A percentile compares a stretch with the other conserved stretches of the same genome.
Evolutionary conservation across 2,113 vertebrate genomes (phyloP).

Genomic region (Brachionichthys hirsutus): DNA sequence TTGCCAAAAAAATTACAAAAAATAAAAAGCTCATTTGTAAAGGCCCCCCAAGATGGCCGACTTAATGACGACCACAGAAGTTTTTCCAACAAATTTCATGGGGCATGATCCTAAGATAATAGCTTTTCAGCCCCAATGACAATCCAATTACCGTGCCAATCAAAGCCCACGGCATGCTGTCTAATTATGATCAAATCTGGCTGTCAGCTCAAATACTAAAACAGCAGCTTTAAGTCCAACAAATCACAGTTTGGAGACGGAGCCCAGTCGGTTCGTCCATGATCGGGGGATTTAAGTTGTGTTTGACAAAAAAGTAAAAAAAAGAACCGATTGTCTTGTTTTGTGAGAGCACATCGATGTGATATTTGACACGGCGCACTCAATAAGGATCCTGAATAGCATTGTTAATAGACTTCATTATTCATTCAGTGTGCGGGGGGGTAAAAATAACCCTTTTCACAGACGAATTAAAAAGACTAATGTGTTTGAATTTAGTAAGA

Average conservation of each 20-base stretch:
- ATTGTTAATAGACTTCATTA: slow-evolving; percentile 59
- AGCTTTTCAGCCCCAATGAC: slow-evolving; percentile 99
- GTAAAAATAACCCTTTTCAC: slow-evolving; percentile 3
- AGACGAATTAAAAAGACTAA: slow-evolving; percentile 27
- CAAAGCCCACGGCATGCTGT: slow-evolving; percentile 99
- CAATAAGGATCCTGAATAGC: slow-evolving; percentile 48
- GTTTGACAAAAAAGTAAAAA: slow-evolving; percentile 40
- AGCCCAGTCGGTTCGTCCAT: slow-evolving; percentile 83
- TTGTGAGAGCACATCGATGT: slow-evolving; percentile 37
- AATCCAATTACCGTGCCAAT: slow-evolving; percentile 99
- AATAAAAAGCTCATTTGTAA: slow-evolving; percentile 95
- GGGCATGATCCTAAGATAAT: slow-evolving; percentile 99
- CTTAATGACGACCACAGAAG: slow-evolving; percentile 99
- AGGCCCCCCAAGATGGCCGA: slow-evolving; percentile 95
- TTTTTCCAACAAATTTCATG: slow-evolving; percentile 99
- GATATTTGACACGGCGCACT: slow-evolving; percentile 50
- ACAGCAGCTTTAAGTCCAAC: slow-evolving; percentile 99
- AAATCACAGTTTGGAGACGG: slow-evolving; percentile 92
- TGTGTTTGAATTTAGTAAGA: slow-evolving; percentile 14
- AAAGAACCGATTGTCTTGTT: slow-evolving; percentile 5
- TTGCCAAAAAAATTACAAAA: background rate
- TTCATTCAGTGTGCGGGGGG: slow-evolving; percentile 35
- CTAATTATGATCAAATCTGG: slow-evolving; percentile 99
- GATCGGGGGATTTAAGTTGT: slow-evolving; percentile 81
- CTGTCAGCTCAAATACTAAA: slow-evolving; percentile 99